Conservation (phyloP, 2,888 invertebrate species). For the Iphiclides podalirius region DNA sequence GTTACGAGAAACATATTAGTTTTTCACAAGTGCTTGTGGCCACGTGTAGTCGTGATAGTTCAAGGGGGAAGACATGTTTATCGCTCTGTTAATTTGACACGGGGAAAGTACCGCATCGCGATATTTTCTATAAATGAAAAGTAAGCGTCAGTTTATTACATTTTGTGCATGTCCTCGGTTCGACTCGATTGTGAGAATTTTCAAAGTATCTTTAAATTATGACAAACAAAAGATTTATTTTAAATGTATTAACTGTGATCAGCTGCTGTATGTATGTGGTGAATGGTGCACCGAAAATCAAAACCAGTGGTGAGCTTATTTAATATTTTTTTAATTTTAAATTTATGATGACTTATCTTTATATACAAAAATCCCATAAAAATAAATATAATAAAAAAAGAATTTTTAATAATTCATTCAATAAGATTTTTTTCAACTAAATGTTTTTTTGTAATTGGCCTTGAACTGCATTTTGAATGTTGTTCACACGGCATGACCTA, state of each 20-base stretch:
- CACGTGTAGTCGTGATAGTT: constrained; percentile 7
- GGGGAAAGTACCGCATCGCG: constrained; percentile 16
- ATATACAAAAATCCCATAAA: too few relatives aligned
- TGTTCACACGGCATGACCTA: too few relatives aligned
- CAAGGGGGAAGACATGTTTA: constrained; percentile 8
- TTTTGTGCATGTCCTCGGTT: not conserved
- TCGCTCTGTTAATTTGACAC: not conserved
- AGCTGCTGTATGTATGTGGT: not conserved
- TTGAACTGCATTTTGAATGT: too few relatives aligned
- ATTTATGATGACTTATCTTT: too few relatives aligned
- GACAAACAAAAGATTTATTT: not conserved
- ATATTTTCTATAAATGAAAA: constrained; percentile 7
- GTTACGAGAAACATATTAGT: not conserved
- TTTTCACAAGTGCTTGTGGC: not conserved
- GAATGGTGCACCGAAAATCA: not conserved
- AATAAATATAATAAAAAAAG: too few relatives aligned
- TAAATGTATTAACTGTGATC: not conserved
- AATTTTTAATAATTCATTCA: too few relatives aligned
- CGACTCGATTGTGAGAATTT: not conserved
- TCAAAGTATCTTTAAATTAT: not conserved
- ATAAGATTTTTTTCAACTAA: too few relatives aligned
- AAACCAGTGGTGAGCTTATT: not conserved
- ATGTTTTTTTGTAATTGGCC: too few relatives aligned
- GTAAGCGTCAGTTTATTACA: not conserved
- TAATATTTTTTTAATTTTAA: not conserved